These are phyloP conservation scores for Corythaixoides concolor DNA, from an alignment of 2,113 vertebrate species.

Conservation along the genomic window DNA sequence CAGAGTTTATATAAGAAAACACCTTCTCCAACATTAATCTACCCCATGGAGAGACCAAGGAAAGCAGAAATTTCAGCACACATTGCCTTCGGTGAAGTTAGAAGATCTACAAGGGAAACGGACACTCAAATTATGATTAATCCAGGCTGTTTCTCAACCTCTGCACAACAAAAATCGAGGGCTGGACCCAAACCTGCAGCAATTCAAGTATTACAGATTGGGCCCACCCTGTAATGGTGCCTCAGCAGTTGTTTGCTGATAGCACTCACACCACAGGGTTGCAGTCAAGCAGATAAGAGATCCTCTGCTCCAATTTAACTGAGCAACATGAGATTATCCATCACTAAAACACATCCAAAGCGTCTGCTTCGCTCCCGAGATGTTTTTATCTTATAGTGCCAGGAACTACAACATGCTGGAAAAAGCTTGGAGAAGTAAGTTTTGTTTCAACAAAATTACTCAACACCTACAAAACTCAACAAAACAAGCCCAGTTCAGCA, in stretches of 20 bases:
- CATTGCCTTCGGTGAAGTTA: accelerated
- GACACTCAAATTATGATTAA: no score
- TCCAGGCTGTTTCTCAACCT: background rate
- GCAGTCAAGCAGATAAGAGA: background rate
- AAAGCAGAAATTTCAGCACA: background rate
- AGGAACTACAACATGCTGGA: background rate
- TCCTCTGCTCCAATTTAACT: background rate
- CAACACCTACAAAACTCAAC: background rate
- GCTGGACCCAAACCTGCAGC: background rate
- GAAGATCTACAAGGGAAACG: accelerated
- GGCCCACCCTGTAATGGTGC: background rate
- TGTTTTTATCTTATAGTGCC: background rate
- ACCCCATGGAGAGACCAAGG: background rate
- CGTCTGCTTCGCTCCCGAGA: accelerated
- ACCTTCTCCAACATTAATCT: background rate
- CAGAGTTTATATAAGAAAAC: background rate
- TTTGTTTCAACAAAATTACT: background rate
- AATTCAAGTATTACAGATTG: accelerated
- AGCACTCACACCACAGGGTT: background rate
- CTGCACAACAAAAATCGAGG: accelerated
- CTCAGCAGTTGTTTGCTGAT: background rate
- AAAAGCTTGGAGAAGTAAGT: background rate
- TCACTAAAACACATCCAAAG: background rate
- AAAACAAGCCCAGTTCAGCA: background rate
- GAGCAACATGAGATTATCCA: background rate